These are phyloP conservation scores for Zaprionus obscuricornis DNA, from an alignment of 2,888 invertebrate genomes.

Conservation along the genomic window DNA sequence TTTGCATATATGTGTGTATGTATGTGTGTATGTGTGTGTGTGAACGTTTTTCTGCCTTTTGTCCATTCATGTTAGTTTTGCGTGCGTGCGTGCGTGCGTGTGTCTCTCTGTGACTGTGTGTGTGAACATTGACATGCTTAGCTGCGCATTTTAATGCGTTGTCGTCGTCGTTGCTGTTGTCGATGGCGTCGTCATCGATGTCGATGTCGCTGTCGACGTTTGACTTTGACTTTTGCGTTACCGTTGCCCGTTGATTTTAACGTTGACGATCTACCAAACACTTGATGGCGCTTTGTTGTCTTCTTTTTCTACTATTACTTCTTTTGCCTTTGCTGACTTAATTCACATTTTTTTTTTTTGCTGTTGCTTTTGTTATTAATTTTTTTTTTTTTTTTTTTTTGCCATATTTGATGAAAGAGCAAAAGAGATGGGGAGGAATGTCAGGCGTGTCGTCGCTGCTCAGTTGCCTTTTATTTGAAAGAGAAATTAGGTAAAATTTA, in stretches of 20 bases:
- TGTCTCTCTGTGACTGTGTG: conserved; percentile 16
- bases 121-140: conserved; percentile 74
- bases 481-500: conserved; percentile 76
- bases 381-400: conserved; percentile 7
- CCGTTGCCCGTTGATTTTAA: no score
- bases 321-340: conserved; percentile 36
- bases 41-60: no score
- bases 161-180: conserved; percentile 22
- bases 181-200: background rate
- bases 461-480: conserved; percentile 61
- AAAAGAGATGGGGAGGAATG: background rate
- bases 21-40: conserved; percentile 3
- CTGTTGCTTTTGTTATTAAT: conserved; percentile 27
- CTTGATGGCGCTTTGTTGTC: conserved; percentile 32
- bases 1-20: no score
- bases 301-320: conserved; percentile 7
- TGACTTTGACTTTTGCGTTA: no score
- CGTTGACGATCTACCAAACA: no score
- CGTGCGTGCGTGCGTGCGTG: conserved; percentile 1
- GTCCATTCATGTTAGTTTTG: conserved; percentile 31
- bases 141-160: conserved; percentile 68
- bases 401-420: conserved; percentile 29
- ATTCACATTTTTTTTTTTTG: conserved; percentile 46
- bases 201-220: no score
- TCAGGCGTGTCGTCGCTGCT: background rate